Evolutionary conservation across 2,888 invertebrate species (phyloP).

Genomic region (Synergus umbraculus): DNA sequence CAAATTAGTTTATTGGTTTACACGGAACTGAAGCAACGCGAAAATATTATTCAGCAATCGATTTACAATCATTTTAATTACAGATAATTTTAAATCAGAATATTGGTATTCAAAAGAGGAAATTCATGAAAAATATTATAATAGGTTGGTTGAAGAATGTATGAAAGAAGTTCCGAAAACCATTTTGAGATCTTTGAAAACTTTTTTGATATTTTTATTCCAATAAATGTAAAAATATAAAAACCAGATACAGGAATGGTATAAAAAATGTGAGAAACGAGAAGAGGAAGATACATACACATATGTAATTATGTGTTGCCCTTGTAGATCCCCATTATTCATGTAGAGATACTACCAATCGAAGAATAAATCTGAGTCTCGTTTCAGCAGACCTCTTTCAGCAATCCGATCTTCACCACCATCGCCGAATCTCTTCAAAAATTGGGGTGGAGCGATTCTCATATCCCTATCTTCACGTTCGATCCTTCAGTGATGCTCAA

Average conservation of each 20-base stretch:
- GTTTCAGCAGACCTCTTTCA: slow-evolving; percentile 46
- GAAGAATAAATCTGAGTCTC: slow-evolving; percentile 63
- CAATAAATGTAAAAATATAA: no score
- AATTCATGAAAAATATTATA: no score
- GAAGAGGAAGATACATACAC: slow-evolving; percentile 43
- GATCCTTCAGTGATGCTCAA: slow-evolving; percentile 51
- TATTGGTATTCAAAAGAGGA: no score
- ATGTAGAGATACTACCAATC: slow-evolving; percentile 61
- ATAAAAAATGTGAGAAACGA: slow-evolving; percentile 31
- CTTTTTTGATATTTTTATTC: no score
- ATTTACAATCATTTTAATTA: no score
- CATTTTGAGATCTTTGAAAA: no score
- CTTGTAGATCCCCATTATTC: slow-evolving; percentile 60
- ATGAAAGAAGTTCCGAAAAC: no score
- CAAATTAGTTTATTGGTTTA: slow-evolving; percentile 4
- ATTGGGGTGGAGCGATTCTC: slow-evolving; percentile 49
- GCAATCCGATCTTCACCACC: slow-evolving; percentile 51
- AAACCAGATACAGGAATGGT: not conserved
- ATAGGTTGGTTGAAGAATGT: no score
- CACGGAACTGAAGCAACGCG: not conserved
- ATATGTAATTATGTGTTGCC: slow-evolving; percentile 46
- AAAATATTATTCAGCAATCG: not conserved
- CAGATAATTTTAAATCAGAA: no score
- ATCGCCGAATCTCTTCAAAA: slow-evolving; percentile 53
- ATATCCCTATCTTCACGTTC: slow-evolving; percentile 53